These are phyloP conservation scores for Diplazon laetatorius DNA, from an alignment of 2,888 invertebrate genomes.

Conservation along the genomic window DNA sequence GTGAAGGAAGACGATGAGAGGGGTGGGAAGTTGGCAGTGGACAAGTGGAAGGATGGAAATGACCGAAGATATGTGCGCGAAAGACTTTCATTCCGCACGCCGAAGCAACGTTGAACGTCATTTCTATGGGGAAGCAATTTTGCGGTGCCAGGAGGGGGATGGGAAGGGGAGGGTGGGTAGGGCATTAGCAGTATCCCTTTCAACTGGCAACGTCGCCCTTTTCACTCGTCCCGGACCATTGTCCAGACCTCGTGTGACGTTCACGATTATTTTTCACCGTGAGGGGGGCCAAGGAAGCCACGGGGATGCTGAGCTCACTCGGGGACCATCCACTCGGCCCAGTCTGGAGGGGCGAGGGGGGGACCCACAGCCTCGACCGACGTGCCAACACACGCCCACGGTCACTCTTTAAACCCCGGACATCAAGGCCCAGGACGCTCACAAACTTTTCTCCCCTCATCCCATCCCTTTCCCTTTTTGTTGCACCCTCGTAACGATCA, in stretches of 20 bases:
- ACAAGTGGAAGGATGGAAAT: slow-evolving; percentile 9
- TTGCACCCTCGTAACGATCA: neutral
- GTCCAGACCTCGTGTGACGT: slow-evolving; percentile 20
- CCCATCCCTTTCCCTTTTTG: neutral
- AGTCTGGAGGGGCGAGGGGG: neutral
- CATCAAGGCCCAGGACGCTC: slow-evolving; percentile 9
- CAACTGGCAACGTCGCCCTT: slow-evolving; percentile 34
- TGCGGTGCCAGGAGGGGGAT: neutral
- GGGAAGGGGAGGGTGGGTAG: neutral
- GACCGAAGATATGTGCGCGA: slow-evolving; percentile 2
- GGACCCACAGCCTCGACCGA: slow-evolving; percentile 12
- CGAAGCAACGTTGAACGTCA: no score
- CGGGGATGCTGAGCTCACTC: neutral
- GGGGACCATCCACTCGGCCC: neutral
- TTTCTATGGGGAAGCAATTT: no score
- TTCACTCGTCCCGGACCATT: slow-evolving; percentile 31
- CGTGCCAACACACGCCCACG: slow-evolving; percentile 7
- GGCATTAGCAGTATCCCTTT: slow-evolving; percentile 39
- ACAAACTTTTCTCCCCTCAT: slow-evolving; percentile 27
- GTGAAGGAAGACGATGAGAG: neutral
- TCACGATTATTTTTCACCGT: slow-evolving; percentile 21
- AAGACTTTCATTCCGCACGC: neutral
- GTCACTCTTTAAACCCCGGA: slow-evolving; percentile 24
- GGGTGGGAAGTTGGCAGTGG: neutral
- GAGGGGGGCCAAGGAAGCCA: neutral